Percentiles rank a stretch among this genome's conserved stretches.
phyloP scores from a whole-genome alignment of 2,113 vertebrate genomes.

The Spheniscus mendiculus region DNA sequence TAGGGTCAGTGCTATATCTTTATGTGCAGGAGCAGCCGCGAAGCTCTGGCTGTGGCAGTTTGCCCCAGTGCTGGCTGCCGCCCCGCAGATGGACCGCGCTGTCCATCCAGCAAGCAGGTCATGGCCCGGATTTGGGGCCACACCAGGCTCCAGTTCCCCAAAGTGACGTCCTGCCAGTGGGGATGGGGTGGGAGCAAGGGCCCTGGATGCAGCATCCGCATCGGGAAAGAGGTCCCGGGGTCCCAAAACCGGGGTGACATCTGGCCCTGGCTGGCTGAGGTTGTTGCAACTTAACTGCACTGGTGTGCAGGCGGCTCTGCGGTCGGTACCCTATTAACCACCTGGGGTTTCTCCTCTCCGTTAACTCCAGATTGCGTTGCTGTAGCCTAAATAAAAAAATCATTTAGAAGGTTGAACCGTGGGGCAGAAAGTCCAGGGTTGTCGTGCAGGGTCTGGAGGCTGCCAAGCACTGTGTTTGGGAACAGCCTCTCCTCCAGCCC shows the following conservation, averaged over 20 bases:
- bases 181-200: background rate
- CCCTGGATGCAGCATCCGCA: accelerated
- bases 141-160: background rate
- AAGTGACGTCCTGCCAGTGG: background rate
- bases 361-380: background rate
- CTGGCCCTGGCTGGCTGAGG: accelerated
- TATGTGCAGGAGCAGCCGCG: background rate
- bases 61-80: background rate
- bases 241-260: background rate
- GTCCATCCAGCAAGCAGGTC: background rate
- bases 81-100: background rate
- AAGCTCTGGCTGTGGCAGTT: accelerated
- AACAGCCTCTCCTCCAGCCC: background rate
- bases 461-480: background rate
- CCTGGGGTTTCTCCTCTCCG: accelerated
- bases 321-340: accelerated
- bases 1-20: accelerated
- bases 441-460: background rate
- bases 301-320: background rate
- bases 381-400: background rate
- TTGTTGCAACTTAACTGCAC: background rate
- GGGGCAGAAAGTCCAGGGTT: background rate
- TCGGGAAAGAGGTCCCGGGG: background rate
- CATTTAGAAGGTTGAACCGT: accelerated
- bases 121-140: background rate